Conservation (phyloP, 2,888 invertebrate genomes). For the Lydus trimaculatus region DNA sequence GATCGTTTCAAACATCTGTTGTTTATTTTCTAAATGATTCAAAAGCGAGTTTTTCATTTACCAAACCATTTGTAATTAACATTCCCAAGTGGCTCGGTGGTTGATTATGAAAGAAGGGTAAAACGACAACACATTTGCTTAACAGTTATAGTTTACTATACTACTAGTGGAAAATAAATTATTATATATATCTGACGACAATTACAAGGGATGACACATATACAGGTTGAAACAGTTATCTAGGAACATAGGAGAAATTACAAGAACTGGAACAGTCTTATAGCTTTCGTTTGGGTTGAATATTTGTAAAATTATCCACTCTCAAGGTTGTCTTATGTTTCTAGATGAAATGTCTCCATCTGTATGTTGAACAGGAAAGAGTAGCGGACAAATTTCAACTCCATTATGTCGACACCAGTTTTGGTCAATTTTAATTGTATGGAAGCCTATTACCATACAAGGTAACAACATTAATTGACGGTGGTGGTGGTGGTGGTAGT, state of each 20-base stretch:
- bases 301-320: too few relatives aligned
- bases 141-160: too few relatives aligned
- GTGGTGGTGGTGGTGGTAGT: neutral
- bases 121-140: too few relatives aligned
- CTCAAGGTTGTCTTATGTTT: too few relatives aligned
- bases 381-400: neutral
- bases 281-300: too few relatives aligned
- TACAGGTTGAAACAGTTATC: neutral
- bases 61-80: slow-evolving; percentile 9
- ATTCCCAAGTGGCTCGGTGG: neutral
- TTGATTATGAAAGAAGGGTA: too few relatives aligned
- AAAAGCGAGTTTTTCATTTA: neutral
- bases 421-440: neutral
- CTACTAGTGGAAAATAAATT: neutral
- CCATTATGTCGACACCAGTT: neutral
- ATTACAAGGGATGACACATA: neutral
- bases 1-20: slow-evolving; percentile 20
- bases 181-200: neutral
- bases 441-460: neutral
- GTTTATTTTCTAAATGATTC: neutral
- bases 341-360: too few relatives aligned
- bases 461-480: neutral
- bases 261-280: too few relatives aligned
- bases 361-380: neutral
- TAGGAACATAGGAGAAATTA: neutral